Conservation (phyloP, 2,888 invertebrate species). For the Augochlorella aurata region DNA sequence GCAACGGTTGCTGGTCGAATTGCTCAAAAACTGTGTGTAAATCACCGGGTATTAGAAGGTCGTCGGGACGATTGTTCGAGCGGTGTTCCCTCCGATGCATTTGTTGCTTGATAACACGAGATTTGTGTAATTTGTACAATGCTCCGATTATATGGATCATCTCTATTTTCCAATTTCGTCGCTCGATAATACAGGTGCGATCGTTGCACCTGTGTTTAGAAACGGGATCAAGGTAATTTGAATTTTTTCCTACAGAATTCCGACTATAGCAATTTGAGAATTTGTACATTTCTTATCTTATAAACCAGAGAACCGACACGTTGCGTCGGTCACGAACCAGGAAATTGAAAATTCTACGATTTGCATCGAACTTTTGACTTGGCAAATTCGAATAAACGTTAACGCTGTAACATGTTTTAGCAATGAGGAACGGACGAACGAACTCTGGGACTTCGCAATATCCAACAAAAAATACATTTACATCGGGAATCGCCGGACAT, state of each 20-base stretch:
- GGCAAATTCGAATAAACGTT: background rate
- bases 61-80: constrained; percentile 19
- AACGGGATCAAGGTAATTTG: too few species aligned
- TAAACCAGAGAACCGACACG: background rate
- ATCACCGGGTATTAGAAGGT: constrained; percentile 50
- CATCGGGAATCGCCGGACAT: background rate
- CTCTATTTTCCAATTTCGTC: too few species aligned
- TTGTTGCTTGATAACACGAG: background rate
- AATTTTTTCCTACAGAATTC: background rate
- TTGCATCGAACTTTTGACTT: too few species aligned
- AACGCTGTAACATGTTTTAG: background rate
- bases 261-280: background rate
- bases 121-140: too few species aligned
- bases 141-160: too few species aligned
- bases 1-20: constrained; percentile 42
- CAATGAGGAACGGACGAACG: background rate
- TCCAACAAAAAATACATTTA: background rate
- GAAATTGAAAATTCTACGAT: too few species aligned
- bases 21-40: constrained; percentile 49
- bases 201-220: too few species aligned
- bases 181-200: too few species aligned
- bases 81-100: background rate
- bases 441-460: background rate
- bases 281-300: background rate
- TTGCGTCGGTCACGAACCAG: background rate